A percentile compares a stretch with the other conserved stretches of the same genome.
phyloP scores from a whole-genome alignment of 2,888 invertebrate genomes.

The Drosophila mulleri region DNA sequence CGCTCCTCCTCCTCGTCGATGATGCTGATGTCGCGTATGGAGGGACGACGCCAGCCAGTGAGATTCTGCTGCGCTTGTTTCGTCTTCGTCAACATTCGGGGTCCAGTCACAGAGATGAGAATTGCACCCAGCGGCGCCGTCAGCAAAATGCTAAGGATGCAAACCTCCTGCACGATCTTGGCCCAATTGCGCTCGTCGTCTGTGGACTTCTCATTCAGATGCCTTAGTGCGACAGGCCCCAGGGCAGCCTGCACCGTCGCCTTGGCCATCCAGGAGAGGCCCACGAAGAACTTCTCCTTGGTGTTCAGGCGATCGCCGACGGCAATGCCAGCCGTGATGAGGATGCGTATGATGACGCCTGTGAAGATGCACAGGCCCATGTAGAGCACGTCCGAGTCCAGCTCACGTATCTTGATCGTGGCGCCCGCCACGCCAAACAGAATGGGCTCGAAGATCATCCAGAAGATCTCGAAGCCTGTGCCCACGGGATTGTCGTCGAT shows the following conservation, averaged over 20 bases:
- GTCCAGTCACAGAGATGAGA: constrained; percentile 91
- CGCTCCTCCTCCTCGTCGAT: constrained; percentile 93
- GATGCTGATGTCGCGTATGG: constrained; percentile 94
- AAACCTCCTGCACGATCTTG: constrained; percentile 90
- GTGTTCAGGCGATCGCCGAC: constrained; percentile 92
- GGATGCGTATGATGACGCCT: constrained; percentile 89
- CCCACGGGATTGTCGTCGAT: constrained; percentile 94
- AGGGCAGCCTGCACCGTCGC: constrained; percentile 98
- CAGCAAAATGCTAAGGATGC: constrained; percentile 92
- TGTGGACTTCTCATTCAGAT: constrained; percentile 85
- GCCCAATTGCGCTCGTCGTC: constrained; percentile 88
- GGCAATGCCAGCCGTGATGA: constrained; percentile 89
- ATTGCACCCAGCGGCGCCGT: constrained; percentile 94
- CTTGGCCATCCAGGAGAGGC: constrained; percentile 97
- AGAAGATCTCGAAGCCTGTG: constrained; percentile 95
- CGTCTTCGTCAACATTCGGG: constrained; percentile 91
- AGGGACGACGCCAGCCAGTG: constrained; percentile 92
- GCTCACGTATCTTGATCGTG: constrained; percentile 92
- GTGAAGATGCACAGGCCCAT: constrained; percentile 89
- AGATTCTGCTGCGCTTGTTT: constrained; percentile 88
- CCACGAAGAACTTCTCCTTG: constrained; percentile 96
- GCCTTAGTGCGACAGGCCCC: constrained; percentile 91
- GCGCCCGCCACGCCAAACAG: constrained; percentile 97
- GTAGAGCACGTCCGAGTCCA: constrained; percentile 89
- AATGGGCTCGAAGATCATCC: constrained; percentile 98